Conservation (phyloP, 2,797 vertebrate species). For the Geotrypetes seraphini region DNA sequence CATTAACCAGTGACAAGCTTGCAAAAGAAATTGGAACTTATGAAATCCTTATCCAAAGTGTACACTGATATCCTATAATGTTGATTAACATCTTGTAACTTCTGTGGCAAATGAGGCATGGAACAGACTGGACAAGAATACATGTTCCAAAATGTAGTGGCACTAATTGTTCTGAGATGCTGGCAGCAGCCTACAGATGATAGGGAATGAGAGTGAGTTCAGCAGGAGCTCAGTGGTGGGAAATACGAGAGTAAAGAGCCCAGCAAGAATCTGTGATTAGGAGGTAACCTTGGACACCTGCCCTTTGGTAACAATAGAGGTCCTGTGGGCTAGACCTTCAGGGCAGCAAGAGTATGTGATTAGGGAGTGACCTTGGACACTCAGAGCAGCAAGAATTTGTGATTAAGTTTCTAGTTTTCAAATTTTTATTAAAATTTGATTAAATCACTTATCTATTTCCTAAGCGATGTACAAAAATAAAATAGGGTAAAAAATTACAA, state of each 20-base stretch:
- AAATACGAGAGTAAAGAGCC: background rate
- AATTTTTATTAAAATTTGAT: too few species aligned
- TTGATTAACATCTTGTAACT: conserved; percentile 1
- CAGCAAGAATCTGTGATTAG: too few species aligned
- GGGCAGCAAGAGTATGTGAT: too few species aligned
- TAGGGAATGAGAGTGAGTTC: background rate
- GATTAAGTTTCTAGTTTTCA: too few species aligned
- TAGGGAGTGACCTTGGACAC: too few species aligned
- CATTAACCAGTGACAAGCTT: background rate
- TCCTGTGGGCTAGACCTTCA: too few species aligned
- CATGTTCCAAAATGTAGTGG: background rate
- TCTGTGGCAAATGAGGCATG: conserved; percentile 3
- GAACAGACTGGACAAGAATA: background rate
- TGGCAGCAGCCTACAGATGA: background rate
- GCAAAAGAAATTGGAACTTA: background rate
- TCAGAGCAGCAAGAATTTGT: too few species aligned
- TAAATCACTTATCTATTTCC: too few species aligned
- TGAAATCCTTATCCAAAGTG: background rate
- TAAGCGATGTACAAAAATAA: too few species aligned
- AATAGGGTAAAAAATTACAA: too few species aligned
- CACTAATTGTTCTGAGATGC: conserved; percentile 1
- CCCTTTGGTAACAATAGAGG: too few species aligned
- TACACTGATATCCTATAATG: background rate
- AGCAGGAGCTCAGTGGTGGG: background rate
- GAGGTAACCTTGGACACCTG: too few species aligned